These are phyloP conservation scores for Taurulus bubalis DNA, from an alignment of 2,113 vertebrate species.

Conservation along the genomic window DNA sequence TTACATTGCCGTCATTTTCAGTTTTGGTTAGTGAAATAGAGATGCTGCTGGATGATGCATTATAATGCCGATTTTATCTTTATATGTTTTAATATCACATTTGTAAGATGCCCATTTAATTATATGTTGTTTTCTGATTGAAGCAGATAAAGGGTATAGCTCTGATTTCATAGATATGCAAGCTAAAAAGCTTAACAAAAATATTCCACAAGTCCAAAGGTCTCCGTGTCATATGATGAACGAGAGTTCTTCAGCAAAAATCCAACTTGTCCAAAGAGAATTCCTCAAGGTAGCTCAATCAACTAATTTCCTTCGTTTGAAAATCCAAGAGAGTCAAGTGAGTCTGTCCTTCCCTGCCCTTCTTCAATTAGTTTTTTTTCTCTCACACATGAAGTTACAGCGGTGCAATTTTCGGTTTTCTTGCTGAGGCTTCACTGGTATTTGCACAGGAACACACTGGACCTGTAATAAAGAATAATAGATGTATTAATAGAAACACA, in stretches of 20 bases:
- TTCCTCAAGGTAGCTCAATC: conserved; percentile 1
- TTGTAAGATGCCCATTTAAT: conserved; percentile 65
- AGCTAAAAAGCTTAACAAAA: conserved; percentile 36
- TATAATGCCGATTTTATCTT: conserved; percentile 57
- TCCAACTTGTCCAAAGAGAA: conserved; percentile 12
- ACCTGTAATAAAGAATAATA: conserved; percentile 67
- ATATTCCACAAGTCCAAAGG: conserved; percentile 23
- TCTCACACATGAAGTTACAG: conserved; percentile 12
- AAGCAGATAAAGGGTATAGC: conserved; percentile 34
- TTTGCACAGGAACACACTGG: conserved; percentile 62
- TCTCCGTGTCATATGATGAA: conserved; percentile 31
- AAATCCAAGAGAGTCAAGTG: conserved; percentile 32
- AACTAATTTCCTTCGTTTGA: conserved; percentile 17
- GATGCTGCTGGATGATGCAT: conserved; percentile 61
- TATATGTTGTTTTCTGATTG: conserved; percentile 26
- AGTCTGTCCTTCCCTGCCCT: conserved; percentile 39
- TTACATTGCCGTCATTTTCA: conserved; percentile 78
- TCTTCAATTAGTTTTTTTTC: conserved; percentile 13
- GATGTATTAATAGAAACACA: not conserved
- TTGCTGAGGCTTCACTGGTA: conserved; percentile 35
- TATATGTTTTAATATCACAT: conserved; percentile 59
- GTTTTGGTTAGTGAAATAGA: conserved; percentile 70
- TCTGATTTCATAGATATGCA: conserved; percentile 75
- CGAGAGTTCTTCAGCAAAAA: conserved; percentile 12
- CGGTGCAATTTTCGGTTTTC: conserved; percentile 30